Evolutionary conservation across 1,140 invertebrate genomes (phyloP).

Genomic region (Magallana angulata): DNA sequence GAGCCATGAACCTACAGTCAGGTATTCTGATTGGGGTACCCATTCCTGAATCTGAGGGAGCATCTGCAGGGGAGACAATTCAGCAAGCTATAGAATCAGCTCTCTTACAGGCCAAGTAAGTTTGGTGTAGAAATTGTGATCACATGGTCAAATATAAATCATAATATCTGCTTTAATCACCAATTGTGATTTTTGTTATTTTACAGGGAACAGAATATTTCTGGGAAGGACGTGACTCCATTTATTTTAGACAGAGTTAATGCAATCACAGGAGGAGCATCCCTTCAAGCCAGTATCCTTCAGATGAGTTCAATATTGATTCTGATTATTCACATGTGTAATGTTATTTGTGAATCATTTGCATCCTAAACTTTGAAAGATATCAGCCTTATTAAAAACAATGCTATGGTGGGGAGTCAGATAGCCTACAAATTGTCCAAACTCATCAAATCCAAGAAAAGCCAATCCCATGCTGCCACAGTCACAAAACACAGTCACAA

Average conservation of each 20-base stretch:
- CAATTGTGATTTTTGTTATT: not conserved
- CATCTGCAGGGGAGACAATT: conserved; percentile 81
- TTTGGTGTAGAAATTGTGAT: not conserved
- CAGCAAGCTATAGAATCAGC: conserved; percentile 88
- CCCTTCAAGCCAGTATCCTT: conserved; percentile 87
- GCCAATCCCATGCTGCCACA: not conserved
- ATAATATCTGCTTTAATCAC: not conserved
- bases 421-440: conserved; percentile 86
- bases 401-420: conserved; percentile 90
- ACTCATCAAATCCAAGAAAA: conserved; percentile 32
- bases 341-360: not conserved
- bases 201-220: conserved; percentile 82
- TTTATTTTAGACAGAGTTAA: conserved; percentile 90
- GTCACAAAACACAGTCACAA: not conserved
- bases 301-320: conserved; percentile 75
- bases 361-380: conserved; percentile 81
- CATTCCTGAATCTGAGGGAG: conserved; percentile 85
- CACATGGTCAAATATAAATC: not conserved
- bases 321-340: not conserved
- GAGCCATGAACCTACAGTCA: conserved; percentile 84
- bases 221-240: conserved; percentile 94
- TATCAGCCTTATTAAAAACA: conserved; percentile 94
- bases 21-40: conserved; percentile 95
- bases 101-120: conserved; percentile 83
- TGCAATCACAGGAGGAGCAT: conserved; percentile 88